Evolutionary conservation across 2,888 invertebrate species (phyloP), one percentile per base, ranked within the genome.

Genomic region (Apoda limacodes): DNA sequence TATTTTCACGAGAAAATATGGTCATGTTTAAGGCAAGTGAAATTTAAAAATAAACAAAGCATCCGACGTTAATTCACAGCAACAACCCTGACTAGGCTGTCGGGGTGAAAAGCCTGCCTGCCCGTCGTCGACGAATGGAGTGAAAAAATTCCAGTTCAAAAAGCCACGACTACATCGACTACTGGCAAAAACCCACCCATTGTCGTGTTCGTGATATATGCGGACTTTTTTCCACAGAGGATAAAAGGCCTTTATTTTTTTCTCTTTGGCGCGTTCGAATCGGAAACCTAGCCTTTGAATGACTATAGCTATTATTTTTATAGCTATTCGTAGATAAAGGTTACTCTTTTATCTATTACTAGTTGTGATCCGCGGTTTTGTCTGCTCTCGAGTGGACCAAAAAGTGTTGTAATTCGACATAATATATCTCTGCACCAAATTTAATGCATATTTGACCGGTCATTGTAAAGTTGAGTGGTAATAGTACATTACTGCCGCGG

Each of bases 61-160:
- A n/a, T n/a, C n/a, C n/a, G n/a, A n/a, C n/a, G n/a, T n/a, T n/a
- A n/a, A n/a, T n/a, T n/a, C n/a, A n/a, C n/a, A n/a, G 17, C 5
- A 17, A 43, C 66, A 69, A 47, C 72, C 74, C 74, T 75, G 53
- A 37, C 28, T 31, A 17, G 35, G 39, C 46, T 52, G 58, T 54
- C 55, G 48, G 62, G 60, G 62, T 65, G 60, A 65, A 66, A 68
- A 63, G 61, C 58, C 50, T 52, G 55, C 41, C 50, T 46, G 53
- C 52, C 53, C 51, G 36, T 39, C 41, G 42, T 55, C 48, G 48
- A 46, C 59, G 71, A 70, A 71, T 70, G 68, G 60, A 71, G 70
- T 71, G 75, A 72, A 78, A 75, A 75, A 71, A 71, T 59, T 58
- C 59, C 66, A 68, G 78, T 74, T 78, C 76, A 78, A 76, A 75